phyloP scores from a whole-genome alignment of 2,113 vertebrate species.

The Strix aluco region DNA sequence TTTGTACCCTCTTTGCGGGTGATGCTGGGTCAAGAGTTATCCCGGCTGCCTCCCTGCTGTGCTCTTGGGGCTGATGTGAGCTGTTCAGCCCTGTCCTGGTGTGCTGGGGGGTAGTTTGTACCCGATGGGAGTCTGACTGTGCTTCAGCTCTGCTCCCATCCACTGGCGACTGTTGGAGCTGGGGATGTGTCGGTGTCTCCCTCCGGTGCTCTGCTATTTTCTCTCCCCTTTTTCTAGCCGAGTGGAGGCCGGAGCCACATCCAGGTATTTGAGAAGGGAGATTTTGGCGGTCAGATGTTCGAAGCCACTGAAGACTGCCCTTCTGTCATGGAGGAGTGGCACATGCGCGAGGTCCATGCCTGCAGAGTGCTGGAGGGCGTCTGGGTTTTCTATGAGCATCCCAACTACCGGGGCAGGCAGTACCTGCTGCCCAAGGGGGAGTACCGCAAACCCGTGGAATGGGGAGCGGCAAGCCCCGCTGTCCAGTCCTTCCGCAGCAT shows the following conservation, averaged over 20 bases:
- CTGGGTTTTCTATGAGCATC: constrained; percentile 93
- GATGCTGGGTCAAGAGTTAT: not conserved
- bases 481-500: constrained; percentile 89
- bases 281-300: constrained; percentile 87
- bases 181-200: rapidly evolving
- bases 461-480: constrained; percentile 81
- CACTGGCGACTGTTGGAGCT: rapidly evolving
- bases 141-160: not conserved
- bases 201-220: not conserved
- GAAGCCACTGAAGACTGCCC: constrained; percentile 90
- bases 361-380: constrained; percentile 88
- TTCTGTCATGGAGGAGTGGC: constrained; percentile 85
- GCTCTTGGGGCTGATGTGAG: not conserved
- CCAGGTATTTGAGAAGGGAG: constrained; percentile 90
- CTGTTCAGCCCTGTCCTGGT: not conserved
- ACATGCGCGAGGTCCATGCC: constrained; percentile 86
- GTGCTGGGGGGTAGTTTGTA: not conserved
- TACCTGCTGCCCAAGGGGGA: constrained; percentile 92
- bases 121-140: no score
- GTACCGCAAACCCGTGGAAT: constrained; percentile 88
- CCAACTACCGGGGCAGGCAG: constrained; percentile 90
- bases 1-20: rapidly evolving
- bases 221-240: constrained; percentile 62
- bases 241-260: constrained; percentile 84
- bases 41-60: rapidly evolving